Evolutionary conservation across 2,888 invertebrate genomes (phyloP).

Genomic region (Pheosia tremula): DNA sequence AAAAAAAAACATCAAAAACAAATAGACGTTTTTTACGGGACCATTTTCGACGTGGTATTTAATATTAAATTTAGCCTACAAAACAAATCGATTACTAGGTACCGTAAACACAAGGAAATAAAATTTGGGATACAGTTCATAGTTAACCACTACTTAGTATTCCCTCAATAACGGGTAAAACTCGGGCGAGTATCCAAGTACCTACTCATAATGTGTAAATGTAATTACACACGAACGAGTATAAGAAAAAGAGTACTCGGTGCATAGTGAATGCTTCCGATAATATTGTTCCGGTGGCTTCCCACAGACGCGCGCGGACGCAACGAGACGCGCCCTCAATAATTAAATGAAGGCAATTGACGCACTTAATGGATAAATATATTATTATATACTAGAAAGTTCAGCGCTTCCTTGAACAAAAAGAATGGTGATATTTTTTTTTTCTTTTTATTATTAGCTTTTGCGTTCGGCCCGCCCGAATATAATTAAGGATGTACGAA

Average conservation of each 20-base stretch:
- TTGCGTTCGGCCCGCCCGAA: too few relatives aligned
- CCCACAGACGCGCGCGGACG: slow-evolving; percentile 58
- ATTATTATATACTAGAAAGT: slow-evolving; percentile 11
- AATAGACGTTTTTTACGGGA: too few relatives aligned
- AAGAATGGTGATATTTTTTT: too few relatives aligned
- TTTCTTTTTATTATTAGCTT: too few relatives aligned
- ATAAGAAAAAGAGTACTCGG: neutral
- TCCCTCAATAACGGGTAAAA: neutral
- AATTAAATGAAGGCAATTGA: slow-evolving; percentile 54
- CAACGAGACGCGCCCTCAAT: slow-evolving; percentile 69
- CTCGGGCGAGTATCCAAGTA: neutral
- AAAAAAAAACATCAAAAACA: too few relatives aligned
- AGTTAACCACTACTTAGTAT: neutral
- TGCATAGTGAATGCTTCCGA: slow-evolving; percentile 52
- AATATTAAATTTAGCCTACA: too few relatives aligned
- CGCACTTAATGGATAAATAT: slow-evolving; percentile 28
- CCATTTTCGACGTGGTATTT: too few relatives aligned
- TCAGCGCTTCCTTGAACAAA: neutral
- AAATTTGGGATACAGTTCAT: neutral
- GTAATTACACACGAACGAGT: neutral
- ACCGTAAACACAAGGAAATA: too few relatives aligned
- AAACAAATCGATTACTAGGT: too few relatives aligned
- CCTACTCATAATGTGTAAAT: neutral
- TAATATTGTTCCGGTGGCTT: slow-evolving; percentile 75
- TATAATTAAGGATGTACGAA: too few relatives aligned